Evolutionary conservation across 2,888 invertebrate genomes (phyloP).

Genomic region (Epiblema foenella): DNA sequence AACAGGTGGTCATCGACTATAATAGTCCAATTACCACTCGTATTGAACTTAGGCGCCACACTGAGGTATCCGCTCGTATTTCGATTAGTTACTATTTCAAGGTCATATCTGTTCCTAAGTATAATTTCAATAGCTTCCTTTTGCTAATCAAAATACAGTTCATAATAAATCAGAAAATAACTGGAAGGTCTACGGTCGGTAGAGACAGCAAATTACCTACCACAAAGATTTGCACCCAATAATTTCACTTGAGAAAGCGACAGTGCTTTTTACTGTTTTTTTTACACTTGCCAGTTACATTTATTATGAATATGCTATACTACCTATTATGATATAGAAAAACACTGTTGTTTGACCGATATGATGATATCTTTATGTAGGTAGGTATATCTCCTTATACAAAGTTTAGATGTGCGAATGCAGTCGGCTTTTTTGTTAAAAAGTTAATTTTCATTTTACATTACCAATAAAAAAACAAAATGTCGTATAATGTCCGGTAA

Average conservation of each 20-base stretch:
- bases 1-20: conserved; percentile 50
- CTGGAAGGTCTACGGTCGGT: not conserved
- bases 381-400: too few relatives aligned
- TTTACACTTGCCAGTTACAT: conserved; percentile 43
- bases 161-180: not conserved
- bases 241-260: conserved; percentile 49
- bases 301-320: conserved; percentile 30
- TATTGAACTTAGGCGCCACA: conserved; percentile 46
- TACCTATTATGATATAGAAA: conserved; percentile 44
- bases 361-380: too few relatives aligned
- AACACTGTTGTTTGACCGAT: conserved; percentile 21
- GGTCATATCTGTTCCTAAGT: not conserved
- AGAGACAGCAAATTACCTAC: not conserved
- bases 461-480: too few relatives aligned
- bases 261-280: conserved; percentile 44
- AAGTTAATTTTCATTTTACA: too few relatives aligned
- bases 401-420: too few relatives aligned
- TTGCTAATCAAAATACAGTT: not conserved
- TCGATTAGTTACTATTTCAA: not conserved
- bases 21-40: conserved; percentile 49
- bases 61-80: conserved; percentile 46
- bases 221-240: conserved; percentile 22
- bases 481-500: too few relatives aligned
- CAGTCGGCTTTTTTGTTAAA: too few relatives aligned
- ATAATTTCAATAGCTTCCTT: not conserved